These are phyloP conservation scores for Darwinula stevensoni DNA, from an alignment of 2,888 invertebrate genomes.

Conservation along the genomic window DNA sequence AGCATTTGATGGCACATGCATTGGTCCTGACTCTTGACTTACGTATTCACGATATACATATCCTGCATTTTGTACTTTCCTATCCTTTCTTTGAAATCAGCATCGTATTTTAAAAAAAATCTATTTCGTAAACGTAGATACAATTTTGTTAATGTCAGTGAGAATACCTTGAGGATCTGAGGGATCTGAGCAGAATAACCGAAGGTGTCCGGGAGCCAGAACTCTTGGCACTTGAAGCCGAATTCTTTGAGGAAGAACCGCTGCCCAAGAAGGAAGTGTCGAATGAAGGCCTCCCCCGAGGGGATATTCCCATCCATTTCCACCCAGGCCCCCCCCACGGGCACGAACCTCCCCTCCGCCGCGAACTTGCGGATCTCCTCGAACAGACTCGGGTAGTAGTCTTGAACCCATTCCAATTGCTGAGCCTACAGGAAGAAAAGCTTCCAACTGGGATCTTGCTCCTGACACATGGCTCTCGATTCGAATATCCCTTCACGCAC, in stretches of 20 bases:
- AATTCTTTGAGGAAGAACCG: constrained; percentile 19
- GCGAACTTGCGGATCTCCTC: constrained; percentile 16
- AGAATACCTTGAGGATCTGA: constrained; percentile 17
- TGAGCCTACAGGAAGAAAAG: constrained; percentile 16
- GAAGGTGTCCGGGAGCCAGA: constrained; percentile 24
- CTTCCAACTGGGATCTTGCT: no score
- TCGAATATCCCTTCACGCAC: no score
- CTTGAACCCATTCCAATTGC: constrained; percentile 21
- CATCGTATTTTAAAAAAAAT: no score
- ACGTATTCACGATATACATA: no score
- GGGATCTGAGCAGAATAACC: constrained; percentile 23
- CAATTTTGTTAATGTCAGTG: no score
- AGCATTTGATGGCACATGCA: no score
- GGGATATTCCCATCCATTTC: constrained; percentile 20
- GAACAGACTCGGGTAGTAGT: constrained; percentile 18
- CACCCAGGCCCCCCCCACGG: constrained; percentile 22
- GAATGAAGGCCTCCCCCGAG: constrained; percentile 20
- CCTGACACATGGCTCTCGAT: no score
- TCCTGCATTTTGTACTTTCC: no score
- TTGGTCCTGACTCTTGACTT: no score
- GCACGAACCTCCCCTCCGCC: constrained; percentile 17
- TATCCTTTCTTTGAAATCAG: no score
- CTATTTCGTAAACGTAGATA: no score
- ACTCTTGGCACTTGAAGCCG: constrained; percentile 18
- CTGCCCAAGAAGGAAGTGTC: constrained; percentile 22